Evolutionary conservation across 1,140 invertebrate genomes (phyloP), one percentile per base, ranked within the genome.

Genomic region (Steinernema feltiae): DNA sequence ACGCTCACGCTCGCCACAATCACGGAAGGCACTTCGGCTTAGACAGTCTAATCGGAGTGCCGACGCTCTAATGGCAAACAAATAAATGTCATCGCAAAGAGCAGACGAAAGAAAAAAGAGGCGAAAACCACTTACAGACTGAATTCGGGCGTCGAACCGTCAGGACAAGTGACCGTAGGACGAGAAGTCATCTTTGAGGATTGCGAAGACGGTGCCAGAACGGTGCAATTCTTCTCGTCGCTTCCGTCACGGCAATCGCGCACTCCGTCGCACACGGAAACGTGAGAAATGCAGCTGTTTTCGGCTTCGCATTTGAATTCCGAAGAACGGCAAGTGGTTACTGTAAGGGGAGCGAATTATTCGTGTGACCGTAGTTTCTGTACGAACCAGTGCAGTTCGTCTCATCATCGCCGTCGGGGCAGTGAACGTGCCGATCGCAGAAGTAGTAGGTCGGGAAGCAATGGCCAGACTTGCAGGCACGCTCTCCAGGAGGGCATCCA

Each of bases 211-310:
- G 48, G 76, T 69, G 81, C 88, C 92, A 91, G 89, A 84, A 87
- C 87, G 46, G 90, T 89, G 81, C 93, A 94, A 63, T 88, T 88
- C 0, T 87, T 87, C 87, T 95, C 93, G 84, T 95, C 93, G 78
- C 91, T 92, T 1, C 90, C 91, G 85, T 95, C 93, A 17, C 86
- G 81, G 86, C 93, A 95, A 81, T 95, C 89, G 0, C 92, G 90
- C 1, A 88, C 87, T 69, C 90, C 90, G 84, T 95, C 90, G 83
- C 93, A 95, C 89, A 91, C 91, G 84, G 90, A 90, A 18, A 87
- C 88, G 71, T 90, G 88, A 21, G 90, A 88, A 74, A 93, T 88
- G 86, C 92, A 93, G 32, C 91, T 92, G 76, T 91, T 92, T 72
- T 90, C 89, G 80, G 92, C 91, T 48, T 91, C 91, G 84, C 92